Percentiles rank a stretch among this genome's conserved stretches.
These are phyloP conservation scores for Emydoidea blandingii DNA, from an alignment of 2,797 vertebrate species.

Conservation along the genomic window DNA sequence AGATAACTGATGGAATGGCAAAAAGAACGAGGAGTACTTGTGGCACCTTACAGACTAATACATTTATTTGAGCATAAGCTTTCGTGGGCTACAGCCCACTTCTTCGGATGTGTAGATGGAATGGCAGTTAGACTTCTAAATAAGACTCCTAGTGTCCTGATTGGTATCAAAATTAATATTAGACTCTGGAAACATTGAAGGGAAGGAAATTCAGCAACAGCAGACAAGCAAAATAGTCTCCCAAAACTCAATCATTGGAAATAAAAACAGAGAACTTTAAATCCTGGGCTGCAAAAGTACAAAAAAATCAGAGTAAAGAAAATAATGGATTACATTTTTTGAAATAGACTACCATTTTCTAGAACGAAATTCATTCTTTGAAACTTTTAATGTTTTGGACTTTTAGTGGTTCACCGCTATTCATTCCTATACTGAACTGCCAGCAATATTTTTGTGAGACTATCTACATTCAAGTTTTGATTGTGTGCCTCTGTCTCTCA, in stretches of 20 bases:
- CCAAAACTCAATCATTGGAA: not conserved
- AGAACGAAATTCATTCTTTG: not conserved
- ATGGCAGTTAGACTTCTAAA: not conserved
- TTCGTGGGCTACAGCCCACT: too few species aligned
- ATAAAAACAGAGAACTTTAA: not conserved
- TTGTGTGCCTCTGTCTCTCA: not conserved
- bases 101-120: not conserved
- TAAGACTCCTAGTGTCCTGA: not conserved
- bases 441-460: constrained; percentile 5
- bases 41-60: too few species aligned
- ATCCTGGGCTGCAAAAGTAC: not conserved
- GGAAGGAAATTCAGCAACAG: not conserved
- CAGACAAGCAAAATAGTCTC: not conserved
- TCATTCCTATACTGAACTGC: not conserved
- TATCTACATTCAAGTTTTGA: not conserved
- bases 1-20: not conserved
- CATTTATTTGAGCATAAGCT: too few species aligned
- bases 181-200: not conserved
- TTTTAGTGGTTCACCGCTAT: not conserved
- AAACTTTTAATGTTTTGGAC: not conserved
- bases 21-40: too few species aligned
- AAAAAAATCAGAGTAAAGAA: not conserved
- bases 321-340: not conserved
- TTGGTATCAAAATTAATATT: not conserved
- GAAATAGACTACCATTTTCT: not conserved